Evolutionary conservation across 2,113 vertebrate species (phyloP).

Genomic region (Oriolus oriolus): DNA sequence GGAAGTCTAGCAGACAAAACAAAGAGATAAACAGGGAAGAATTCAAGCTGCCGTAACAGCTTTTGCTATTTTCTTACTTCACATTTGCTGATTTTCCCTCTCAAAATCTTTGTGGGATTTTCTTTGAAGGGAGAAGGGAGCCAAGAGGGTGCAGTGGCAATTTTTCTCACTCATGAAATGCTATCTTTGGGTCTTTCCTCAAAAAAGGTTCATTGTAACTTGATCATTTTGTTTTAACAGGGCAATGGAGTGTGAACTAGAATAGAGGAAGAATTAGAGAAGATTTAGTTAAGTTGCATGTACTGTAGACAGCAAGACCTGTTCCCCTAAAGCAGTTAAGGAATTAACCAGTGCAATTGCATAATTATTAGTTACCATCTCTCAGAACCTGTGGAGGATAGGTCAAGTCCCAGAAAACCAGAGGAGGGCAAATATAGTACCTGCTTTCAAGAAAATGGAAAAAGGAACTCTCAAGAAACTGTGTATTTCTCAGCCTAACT

Average conservation of each 20-base stretch:
- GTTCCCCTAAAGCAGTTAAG: background rate
- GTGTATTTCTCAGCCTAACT: background rate
- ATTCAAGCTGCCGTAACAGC: background rate
- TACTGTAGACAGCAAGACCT: background rate
- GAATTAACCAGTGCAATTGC: constrained; percentile 9
- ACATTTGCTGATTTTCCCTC: background rate
- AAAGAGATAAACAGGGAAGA: constrained; percentile 32
- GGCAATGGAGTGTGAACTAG: background rate
- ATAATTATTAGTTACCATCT: background rate
- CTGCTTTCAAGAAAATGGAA: background rate
- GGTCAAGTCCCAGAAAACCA: background rate
- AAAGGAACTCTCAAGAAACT: background rate
- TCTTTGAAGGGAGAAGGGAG: background rate
- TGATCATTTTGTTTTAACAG: background rate
- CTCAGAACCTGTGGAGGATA: background rate
- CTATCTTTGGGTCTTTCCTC: background rate
- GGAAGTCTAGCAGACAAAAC: constrained; percentile 32
- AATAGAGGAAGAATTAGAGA: background rate
- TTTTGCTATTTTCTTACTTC: background rate
- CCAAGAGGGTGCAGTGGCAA: background rate
- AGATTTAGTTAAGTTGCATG: background rate
- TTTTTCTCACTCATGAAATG: background rate
- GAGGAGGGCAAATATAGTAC: background rate
- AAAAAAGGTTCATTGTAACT: constrained; percentile 13
- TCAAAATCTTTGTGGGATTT: background rate